Base-by-base conservation (phyloP, 2,888 invertebrate species). In the Mythimna lalbum region DNA sequence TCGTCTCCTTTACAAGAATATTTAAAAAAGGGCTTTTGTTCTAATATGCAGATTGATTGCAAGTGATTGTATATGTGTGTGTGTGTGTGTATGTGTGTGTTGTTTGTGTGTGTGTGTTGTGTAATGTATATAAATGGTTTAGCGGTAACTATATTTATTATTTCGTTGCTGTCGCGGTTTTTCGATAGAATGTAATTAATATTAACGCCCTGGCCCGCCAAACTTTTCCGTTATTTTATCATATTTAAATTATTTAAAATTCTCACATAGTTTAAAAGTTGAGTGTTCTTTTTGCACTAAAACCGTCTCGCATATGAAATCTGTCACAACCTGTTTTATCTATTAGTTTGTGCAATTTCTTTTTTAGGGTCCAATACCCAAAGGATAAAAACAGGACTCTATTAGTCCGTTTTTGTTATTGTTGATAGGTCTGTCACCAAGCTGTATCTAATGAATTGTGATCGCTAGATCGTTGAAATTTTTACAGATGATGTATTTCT, bases 171-270 rank as follows among this genome's bases (percentile, higher is more conserved):
- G 23, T 36, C 61, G 49, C 36, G 19, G 50, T 52, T 70, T 67
- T 70, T 52, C 19, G 23, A 57, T 62, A 50, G 23, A 10, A 71
- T 81, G 73, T 39, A 67, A 69, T 55, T 62, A 64, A 71, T 81
- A 78, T 67, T 63, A 21, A 12, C 19, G 47, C 33, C 55, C 1
- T 9, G 1, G 19, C 23, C 31, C 2, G 12, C 6, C 14, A 65
- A 50, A 70, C 62, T 78, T 80, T 76, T 60, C 47, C 52, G 33
- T 7, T 19, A 55, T 61, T 57, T 63, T 78, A 63, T 72, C 49
- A 65, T 50, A 56, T 49, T 43, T 27, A 59, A 60, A 72, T 65
- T 67, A 67, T 78, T 79, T 47, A 14, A 60, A 57, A 64, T 33
- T 64, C 21, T n/a, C 36, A 19, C 57, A 60, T 21, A 60, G 27